phyloP scores from a whole-genome alignment of 2,113 vertebrate species.

The Lepisosteus oculatus region DNA sequence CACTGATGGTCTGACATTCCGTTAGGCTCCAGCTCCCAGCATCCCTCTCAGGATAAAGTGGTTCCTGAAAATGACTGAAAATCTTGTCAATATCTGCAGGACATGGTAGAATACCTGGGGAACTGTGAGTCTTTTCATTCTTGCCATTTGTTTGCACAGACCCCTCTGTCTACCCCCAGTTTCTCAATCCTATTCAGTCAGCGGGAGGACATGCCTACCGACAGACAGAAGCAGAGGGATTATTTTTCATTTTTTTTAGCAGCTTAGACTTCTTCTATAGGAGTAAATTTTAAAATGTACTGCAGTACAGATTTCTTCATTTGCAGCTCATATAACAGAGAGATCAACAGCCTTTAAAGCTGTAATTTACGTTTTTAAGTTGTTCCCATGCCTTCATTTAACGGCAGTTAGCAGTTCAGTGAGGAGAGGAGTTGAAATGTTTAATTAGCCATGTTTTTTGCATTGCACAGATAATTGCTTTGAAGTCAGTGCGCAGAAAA shows the following conservation, averaged over 20 bases:
- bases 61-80: too few relatives aligned
- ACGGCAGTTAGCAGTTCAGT: too few relatives aligned
- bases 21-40: too few relatives aligned
- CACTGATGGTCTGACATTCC: too few relatives aligned
- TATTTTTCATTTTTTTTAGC: not conserved
- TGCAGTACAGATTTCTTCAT: not conserved
- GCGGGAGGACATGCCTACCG: not conserved
- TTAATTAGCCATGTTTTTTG: too few relatives aligned
- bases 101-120: constrained; percentile 43
- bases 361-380: too few relatives aligned
- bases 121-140: constrained; percentile 42
- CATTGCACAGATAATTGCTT: too few relatives aligned
- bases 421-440: too few relatives aligned
- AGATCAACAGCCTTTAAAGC: too few relatives aligned
- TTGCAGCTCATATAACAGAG: not conserved
- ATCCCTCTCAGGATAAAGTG: too few relatives aligned
- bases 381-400: too few relatives aligned
- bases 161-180: constrained; percentile 31
- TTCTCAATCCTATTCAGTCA: constrained; percentile 27
- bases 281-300: not conserved
- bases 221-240: not conserved
- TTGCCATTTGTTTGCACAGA: constrained; percentile 40
- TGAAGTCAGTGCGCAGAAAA: too few relatives aligned
- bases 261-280: not conserved
- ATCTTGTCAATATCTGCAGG: constrained; percentile 36